phyloP scores from a whole-genome alignment of 2,888 invertebrate genomes.

The Papilio gigon region DNA sequence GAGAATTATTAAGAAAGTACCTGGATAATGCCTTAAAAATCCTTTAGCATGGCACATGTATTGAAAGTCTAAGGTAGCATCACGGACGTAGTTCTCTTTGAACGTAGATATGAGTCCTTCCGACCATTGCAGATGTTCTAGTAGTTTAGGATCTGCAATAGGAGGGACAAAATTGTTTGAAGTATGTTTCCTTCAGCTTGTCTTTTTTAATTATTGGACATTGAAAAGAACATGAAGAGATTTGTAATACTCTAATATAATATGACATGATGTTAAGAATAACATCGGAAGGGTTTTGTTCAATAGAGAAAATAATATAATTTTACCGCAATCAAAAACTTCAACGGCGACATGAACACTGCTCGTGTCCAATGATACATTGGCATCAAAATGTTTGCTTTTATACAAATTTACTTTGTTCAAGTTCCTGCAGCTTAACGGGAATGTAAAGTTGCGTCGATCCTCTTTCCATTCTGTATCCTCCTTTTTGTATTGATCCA shows the following conservation, averaged over 20 bases:
- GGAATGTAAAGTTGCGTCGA: conserved; percentile 49
- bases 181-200: too few relatives aligned
- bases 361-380: conserved; percentile 64
- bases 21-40: conserved; percentile 75
- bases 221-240: too few relatives aligned
- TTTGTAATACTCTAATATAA: too few relatives aligned
- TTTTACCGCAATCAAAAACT: conserved; percentile 71
- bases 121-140: conserved; percentile 68
- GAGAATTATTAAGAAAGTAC: conserved; percentile 47
- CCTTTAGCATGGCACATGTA: conserved; percentile 76
- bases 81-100: conserved; percentile 70
- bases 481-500: conserved; percentile 59
- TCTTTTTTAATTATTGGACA: too few relatives aligned
- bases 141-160: conserved; percentile 48
- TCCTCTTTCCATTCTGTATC: conserved; percentile 42
- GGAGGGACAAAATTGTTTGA: background rate
- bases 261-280: too few relatives aligned
- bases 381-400: conserved; percentile 65
- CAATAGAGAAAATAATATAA: background rate
- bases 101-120: conserved; percentile 66
- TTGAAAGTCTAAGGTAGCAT: conserved; percentile 71
- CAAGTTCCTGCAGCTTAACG: conserved; percentile 59
- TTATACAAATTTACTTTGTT: conserved; percentile 57
- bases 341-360: conserved; percentile 71
- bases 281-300: too few relatives aligned